Percentiles rank a stretch among this genome's conserved stretches.
Conservation (phyloP, 2,113 vertebrate species). For the Amphiprion ocellaris region DNA sequence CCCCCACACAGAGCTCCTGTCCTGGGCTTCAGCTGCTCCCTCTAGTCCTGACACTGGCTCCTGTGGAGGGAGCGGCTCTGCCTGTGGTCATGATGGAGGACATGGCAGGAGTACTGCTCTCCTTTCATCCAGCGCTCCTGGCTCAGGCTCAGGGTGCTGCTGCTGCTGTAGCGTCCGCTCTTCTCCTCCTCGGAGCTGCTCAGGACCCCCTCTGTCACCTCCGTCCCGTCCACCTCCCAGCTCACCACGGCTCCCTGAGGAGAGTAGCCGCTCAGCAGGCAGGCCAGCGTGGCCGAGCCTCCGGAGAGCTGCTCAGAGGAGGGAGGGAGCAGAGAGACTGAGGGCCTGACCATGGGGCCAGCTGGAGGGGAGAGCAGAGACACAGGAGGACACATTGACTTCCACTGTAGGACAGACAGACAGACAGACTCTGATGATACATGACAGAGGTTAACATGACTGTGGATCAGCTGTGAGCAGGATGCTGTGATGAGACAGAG, state of each 20-base stretch:
- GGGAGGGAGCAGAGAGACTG: conserved; percentile 52
- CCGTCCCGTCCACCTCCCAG: conserved; percentile 51
- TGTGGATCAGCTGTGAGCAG: background rate
- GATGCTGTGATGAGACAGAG: conserved; percentile 3
- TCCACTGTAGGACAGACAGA: background rate
- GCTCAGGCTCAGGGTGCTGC: conserved; percentile 59
- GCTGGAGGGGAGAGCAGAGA: conserved; percentile 44
- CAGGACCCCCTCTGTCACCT: conserved; percentile 56
- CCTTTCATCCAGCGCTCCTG: conserved; percentile 50
- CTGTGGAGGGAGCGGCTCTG: conserved; percentile 31
- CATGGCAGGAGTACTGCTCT: conserved; percentile 52
- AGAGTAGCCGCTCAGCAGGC: conserved; percentile 55
- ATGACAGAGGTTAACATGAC: background rate
- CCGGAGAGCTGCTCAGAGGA: conserved; percentile 48
- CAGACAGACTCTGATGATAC: background rate
- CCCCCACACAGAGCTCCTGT: conserved; percentile 35
- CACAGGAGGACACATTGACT: background rate
- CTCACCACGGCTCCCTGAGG: conserved; percentile 51
- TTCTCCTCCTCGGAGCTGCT: conserved; percentile 62
- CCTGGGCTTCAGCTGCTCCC: conserved; percentile 20
- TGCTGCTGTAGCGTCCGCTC: conserved; percentile 53
- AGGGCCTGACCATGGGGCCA: conserved; percentile 40
- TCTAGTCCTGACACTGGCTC: conserved; percentile 53
- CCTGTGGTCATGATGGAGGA: conserved; percentile 47
- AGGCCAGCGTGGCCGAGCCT: conserved; percentile 44